Evolutionary conservation across 2,888 invertebrate genomes (phyloP).

Genomic region (Caprella mutica): DNA sequence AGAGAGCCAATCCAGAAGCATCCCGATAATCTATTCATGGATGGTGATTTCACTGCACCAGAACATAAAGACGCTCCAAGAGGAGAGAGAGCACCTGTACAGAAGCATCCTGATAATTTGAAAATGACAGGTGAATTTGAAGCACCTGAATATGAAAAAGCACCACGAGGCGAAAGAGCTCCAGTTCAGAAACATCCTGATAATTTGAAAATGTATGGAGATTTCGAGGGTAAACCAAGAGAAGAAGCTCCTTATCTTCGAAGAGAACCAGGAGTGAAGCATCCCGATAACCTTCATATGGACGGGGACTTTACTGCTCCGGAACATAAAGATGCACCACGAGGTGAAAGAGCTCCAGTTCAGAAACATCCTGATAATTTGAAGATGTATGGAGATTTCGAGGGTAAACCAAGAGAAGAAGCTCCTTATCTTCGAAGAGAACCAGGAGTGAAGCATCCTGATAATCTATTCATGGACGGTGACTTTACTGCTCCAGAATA

Average conservation of each 20-base stretch:
- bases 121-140: conserved; percentile 15
- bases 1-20: conserved; percentile 36
- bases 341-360: conserved; percentile 39
- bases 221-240: conserved; percentile 48
- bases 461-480: conserved; percentile 38
- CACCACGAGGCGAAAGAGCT: conserved; percentile 4
- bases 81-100: conserved; percentile 28
- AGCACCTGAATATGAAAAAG: conserved; percentile 4
- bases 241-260: conserved; percentile 38
- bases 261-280: conserved; percentile 40
- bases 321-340: conserved; percentile 39
- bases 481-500: conserved; percentile 42
- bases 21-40: conserved; percentile 47
- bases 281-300: conserved; percentile 25
- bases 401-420: conserved; percentile 43
- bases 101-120: conserved; percentile 25
- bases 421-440: conserved; percentile 41
- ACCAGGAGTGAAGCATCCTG: conserved; percentile 12
- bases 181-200: conserved; percentile 39
- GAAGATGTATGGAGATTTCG: conserved; percentile 47
- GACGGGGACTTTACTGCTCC: conserved; percentile 28
- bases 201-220: conserved; percentile 28
- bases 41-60: conserved; percentile 46
- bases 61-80: conserved; percentile 14
- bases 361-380: conserved; percentile 44